Percentiles rank a stretch among this genome's conserved stretches.
Conservation (phyloP, 92 coral and sea anemone genomes). For the Porites divaricata region DNA sequence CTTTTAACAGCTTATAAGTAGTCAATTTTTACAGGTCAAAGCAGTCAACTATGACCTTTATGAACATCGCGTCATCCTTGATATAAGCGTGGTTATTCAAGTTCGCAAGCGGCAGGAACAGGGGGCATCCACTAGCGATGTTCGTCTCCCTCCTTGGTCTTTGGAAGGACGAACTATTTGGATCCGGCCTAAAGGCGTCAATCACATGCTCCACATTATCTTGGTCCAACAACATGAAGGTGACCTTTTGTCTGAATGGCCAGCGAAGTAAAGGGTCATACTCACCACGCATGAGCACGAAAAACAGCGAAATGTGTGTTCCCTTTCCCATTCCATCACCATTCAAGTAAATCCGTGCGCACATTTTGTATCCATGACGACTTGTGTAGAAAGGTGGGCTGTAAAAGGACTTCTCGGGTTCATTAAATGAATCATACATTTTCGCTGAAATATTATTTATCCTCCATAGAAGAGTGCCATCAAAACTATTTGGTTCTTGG, state of each 20-base stretch:
- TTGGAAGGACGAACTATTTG: slow-evolving; percentile 83
- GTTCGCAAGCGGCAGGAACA: slow-evolving; percentile 64
- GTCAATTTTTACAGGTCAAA: slow-evolving; percentile 35
- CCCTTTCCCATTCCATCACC: slow-evolving; percentile 90
- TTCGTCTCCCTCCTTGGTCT: slow-evolving; percentile 75
- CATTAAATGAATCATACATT: slow-evolving; percentile 64
- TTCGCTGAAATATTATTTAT: slow-evolving; percentile 62
- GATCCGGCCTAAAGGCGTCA: slow-evolving; percentile 87
- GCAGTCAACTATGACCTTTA: slow-evolving; percentile 72
- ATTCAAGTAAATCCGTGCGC: slow-evolving; percentile 82
- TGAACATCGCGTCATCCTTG: slow-evolving; percentile 78
- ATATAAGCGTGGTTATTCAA: slow-evolving; percentile 70
- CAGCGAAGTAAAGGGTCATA: slow-evolving; percentile 79
- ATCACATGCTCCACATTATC: slow-evolving; percentile 76
- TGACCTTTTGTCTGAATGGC: slow-evolving; percentile 90
- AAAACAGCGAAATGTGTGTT: slow-evolving; percentile 71
- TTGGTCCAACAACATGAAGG: slow-evolving; percentile 79
- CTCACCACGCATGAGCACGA: slow-evolving; percentile 82
- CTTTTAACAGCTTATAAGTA: no score
- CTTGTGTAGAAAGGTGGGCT: slow-evolving; percentile 78
- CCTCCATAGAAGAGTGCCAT: slow-evolving; percentile 73
- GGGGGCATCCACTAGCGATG: slow-evolving; percentile 83
- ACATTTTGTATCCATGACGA: slow-evolving; percentile 86
- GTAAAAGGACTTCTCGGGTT: slow-evolving; percentile 67
- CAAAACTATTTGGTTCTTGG: slow-evolving; percentile 45